These are phyloP conservation scores for Tetramorium bicarinatum DNA, from an alignment of 2,888 invertebrate genomes.

Conservation along the genomic window DNA sequence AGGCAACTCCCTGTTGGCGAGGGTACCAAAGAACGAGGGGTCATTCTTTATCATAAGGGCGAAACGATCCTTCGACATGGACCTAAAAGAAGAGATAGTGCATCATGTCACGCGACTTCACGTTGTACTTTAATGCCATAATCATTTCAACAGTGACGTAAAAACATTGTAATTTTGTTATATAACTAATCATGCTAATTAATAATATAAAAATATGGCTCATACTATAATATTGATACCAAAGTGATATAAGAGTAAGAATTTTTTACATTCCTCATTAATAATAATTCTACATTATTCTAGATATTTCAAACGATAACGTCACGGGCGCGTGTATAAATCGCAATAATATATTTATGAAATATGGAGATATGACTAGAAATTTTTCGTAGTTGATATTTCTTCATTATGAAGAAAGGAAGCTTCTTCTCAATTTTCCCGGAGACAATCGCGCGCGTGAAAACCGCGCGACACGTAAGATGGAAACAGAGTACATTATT, in stretches of 20 bases:
- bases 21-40: constrained; percentile 57
- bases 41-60: constrained; percentile 64
- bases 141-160: neutral
- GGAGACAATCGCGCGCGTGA: constrained; percentile 34
- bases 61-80: constrained; percentile 58
- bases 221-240: neutral
- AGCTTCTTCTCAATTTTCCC: constrained; percentile 26
- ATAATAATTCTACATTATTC: neutral
- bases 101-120: constrained; percentile 51
- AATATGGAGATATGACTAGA: constrained; percentile 15
- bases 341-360: constrained; percentile 12
- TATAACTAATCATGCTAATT: neutral
- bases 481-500: constrained; percentile 50
- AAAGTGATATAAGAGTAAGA: neutral
- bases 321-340: neutral
- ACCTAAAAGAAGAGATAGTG: constrained; percentile 45
- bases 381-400: constrained; percentile 20
- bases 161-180: neutral
- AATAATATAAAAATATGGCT: neutral
- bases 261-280: neutral
- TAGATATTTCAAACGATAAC: neutral
- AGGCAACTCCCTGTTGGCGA: constrained; percentile 59
- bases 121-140: constrained; percentile 2
- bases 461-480: constrained; percentile 46
- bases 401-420: constrained; percentile 14